Evolutionary conservation across 2,113 vertebrate species (phyloP).

Genomic region (Notarius lentiginosus): DNA sequence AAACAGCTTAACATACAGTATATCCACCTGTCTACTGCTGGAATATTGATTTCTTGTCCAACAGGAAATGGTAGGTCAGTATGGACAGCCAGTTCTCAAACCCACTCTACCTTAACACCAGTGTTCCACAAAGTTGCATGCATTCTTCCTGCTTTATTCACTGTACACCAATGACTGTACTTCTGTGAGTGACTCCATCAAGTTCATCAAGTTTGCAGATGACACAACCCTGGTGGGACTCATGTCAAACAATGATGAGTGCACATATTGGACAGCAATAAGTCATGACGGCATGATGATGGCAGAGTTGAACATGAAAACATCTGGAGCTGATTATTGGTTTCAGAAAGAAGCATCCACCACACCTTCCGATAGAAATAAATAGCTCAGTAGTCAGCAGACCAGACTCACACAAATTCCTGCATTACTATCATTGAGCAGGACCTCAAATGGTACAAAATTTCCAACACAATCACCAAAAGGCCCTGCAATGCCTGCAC

Average conservation of each 20-base stretch:
- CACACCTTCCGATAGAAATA: neutral
- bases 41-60: neutral
- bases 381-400: neutral
- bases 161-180: neutral
- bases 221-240: neutral
- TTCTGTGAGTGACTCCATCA: neutral
- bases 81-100: neutral
- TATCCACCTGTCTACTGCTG: neutral
- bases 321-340: neutral
- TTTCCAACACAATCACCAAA: neutral
- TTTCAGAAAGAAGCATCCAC: neutral
- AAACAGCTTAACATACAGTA: neutral
- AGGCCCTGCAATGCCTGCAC: neutral
- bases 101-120: neutral
- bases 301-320: neutral
- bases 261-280: neutral
- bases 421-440: neutral
- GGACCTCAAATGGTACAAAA: neutral
- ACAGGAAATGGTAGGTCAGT: neutral
- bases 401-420: neutral
- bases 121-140: neutral
- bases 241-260: neutral
- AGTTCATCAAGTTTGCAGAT: neutral
- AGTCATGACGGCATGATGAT: neutral
- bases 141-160: neutral